phyloP scores from a whole-genome alignment of 2,113 vertebrate genomes.

The Bettongia penicillata region DNA sequence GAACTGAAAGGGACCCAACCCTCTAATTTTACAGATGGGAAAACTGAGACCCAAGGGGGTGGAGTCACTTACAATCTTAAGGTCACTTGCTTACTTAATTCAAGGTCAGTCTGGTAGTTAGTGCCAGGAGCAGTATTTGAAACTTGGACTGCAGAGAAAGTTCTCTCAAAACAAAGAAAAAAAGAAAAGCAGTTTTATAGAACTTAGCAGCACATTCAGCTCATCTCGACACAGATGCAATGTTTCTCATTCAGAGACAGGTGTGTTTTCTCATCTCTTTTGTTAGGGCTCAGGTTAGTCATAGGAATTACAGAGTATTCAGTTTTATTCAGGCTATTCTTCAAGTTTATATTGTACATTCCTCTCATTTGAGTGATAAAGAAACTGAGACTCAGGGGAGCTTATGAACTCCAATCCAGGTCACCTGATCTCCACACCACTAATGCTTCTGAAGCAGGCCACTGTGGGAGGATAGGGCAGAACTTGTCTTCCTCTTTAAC shows the following conservation, averaged over 20 bases:
- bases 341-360: background rate
- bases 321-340: background rate
- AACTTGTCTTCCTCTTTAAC: conserved; percentile 11
- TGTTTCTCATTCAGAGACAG: background rate
- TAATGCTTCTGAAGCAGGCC: background rate
- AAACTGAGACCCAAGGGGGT: background rate
- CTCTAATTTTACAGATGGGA: background rate
- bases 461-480: background rate
- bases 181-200: background rate
- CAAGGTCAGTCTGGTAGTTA: background rate
- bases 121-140: background rate
- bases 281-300: background rate
- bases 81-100: background rate
- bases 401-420: background rate
- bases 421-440: background rate
- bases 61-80: background rate
- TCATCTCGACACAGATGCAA: background rate
- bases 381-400: background rate
- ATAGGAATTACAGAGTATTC: background rate
- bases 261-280: background rate
- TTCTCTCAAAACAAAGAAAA: background rate
- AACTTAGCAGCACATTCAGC: background rate
- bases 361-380: background rate
- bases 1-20: background rate
- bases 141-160: background rate